Percentiles rank a stretch among this genome's conserved stretches.
These are phyloP conservation scores for Brachyptera putata DNA, from an alignment of 2,888 invertebrate species.

Conservation along the genomic window DNA sequence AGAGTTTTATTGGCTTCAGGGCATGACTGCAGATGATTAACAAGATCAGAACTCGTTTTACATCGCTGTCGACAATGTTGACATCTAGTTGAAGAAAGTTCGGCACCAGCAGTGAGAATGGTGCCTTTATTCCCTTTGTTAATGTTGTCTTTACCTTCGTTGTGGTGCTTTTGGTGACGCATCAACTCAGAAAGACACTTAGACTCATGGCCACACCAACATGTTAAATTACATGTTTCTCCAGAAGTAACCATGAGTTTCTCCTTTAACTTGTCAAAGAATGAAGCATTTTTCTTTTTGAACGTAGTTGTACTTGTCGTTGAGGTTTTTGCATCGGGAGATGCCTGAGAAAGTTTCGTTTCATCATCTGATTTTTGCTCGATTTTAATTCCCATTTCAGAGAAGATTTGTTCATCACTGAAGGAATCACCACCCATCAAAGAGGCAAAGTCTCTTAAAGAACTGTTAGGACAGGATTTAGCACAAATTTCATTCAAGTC, in stretches of 20 bases:
- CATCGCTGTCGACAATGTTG: slow-evolving; percentile 83
- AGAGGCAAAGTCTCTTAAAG: slow-evolving; percentile 55
- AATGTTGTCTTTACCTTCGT: neutral
- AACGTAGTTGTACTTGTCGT: slow-evolving; percentile 40
- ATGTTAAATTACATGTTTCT: slow-evolving; percentile 59
- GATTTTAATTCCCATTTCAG: slow-evolving; percentile 11
- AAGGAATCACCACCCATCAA: slow-evolving; percentile 39
- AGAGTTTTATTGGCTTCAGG: slow-evolving; percentile 49
- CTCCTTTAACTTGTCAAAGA: slow-evolving; percentile 78
- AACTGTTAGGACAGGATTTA: slow-evolving; percentile 45
- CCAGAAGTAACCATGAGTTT: slow-evolving; percentile 57
- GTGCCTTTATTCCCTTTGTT: neutral
- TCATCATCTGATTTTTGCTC: slow-evolving; percentile 22
- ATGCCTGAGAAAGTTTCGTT: neutral
- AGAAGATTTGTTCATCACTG: slow-evolving; percentile 17
- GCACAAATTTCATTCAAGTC: slow-evolving; percentile 49
- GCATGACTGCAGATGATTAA: slow-evolving; percentile 71
- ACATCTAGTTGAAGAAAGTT: slow-evolving; percentile 64
- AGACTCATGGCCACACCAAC: slow-evolving; percentile 70
- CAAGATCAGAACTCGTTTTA: slow-evolving; percentile 75
- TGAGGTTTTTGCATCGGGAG: neutral
- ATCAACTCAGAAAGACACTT: slow-evolving; percentile 78
- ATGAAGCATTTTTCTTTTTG: slow-evolving; percentile 68
- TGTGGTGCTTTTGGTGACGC: slow-evolving; percentile 62
- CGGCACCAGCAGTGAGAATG: slow-evolving; percentile 29